A percentile compares a stretch with the other conserved stretches of the same genome.
Conservation (phyloP, 92 coral and sea anemone species). For the Paramuricea clavata region DNA sequence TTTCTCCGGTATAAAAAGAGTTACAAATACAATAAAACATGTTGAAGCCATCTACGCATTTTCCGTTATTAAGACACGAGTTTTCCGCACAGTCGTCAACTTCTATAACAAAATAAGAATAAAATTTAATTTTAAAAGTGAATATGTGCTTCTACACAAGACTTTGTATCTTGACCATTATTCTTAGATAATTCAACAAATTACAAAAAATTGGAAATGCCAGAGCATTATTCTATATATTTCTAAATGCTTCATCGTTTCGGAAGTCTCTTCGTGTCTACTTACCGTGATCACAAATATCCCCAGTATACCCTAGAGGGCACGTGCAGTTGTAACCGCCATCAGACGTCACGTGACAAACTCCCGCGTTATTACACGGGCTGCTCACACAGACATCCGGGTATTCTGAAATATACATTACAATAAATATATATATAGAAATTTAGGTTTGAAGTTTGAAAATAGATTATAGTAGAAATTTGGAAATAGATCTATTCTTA, state of each 20-base stretch:
- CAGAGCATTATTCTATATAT: no score
- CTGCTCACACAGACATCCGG: constrained; percentile 18
- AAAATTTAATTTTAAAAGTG: no score
- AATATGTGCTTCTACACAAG: no score
- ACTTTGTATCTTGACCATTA: no score
- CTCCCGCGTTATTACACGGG: constrained; percentile 32
- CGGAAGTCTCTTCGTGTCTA: background rate
- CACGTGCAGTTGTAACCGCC: constrained; percentile 24
- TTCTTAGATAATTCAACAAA: no score
- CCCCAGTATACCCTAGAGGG: constrained; percentile 27
- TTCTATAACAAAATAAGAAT: constrained; percentile 17
- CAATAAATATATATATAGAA: no score
- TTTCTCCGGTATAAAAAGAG: constrained; percentile 16
- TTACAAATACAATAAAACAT: constrained; percentile 19
- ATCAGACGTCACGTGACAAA: background rate
- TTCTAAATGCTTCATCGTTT: background rate
- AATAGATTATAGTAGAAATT: no score
- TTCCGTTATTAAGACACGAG: background rate
- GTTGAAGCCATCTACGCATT: constrained; percentile 14
- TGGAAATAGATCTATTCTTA: no score
- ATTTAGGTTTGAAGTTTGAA: no score
- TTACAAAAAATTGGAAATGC: no score
- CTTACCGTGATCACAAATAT: constrained; percentile 33
- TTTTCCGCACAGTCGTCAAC: constrained; percentile 9
- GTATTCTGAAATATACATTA: background rate